phyloP scores from a whole-genome alignment of 2,888 invertebrate genomes.

The Lacanobia oleracea region DNA sequence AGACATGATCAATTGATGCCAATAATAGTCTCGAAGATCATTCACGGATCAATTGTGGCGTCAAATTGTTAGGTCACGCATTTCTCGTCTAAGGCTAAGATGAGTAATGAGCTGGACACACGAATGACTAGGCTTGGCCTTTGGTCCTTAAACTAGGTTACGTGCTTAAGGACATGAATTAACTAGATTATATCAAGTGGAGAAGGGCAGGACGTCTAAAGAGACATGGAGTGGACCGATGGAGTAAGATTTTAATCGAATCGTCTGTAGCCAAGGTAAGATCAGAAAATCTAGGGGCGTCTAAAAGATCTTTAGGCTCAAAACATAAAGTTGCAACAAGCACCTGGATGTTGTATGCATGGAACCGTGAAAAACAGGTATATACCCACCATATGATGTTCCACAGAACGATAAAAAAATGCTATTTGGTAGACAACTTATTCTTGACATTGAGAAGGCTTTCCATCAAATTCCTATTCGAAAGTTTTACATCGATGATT shows the following conservation, averaged over 20 bases:
- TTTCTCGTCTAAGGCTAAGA: neutral
- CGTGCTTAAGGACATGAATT: constrained; percentile 12
- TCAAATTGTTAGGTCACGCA: constrained; percentile 20
- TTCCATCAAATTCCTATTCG: neutral
- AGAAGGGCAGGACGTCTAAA: neutral
- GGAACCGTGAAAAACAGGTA: no score
- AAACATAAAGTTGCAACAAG: no score
- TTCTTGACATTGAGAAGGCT: neutral
- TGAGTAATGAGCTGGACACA: constrained; percentile 18
- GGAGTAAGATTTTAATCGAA: neutral
- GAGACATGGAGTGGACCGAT: neutral
- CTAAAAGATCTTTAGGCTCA: no score
- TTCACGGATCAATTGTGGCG: constrained; percentile 25
- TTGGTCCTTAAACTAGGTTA: constrained; percentile 25
- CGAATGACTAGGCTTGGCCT: constrained; percentile 4
- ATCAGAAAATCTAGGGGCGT: no score
- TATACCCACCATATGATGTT: neutral
- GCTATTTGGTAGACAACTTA: neutral
- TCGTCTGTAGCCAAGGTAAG: neutral
- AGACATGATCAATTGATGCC: constrained; percentile 21
- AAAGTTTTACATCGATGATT: constrained; percentile 18
- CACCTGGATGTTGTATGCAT: no score
- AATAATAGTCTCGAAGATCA: constrained; percentile 28
- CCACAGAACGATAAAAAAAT: neutral
- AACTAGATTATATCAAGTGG: constrained; percentile 4